Conservation (phyloP, 2,113 vertebrate species). For the Chlorocebus sabaeus region DNA sequence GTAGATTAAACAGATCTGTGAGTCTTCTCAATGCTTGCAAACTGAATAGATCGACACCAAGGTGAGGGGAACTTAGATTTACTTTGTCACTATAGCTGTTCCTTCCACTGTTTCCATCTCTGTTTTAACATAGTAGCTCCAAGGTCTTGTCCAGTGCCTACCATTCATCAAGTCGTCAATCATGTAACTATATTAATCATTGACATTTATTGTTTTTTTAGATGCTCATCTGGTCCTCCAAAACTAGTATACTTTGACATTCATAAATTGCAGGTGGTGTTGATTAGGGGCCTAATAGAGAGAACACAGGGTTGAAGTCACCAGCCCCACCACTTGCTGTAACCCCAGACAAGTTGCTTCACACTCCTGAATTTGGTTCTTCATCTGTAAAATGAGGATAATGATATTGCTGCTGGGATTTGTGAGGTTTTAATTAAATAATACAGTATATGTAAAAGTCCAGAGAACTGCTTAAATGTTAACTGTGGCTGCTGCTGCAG, state of each 20-base stretch:
- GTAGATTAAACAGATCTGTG: conserved; percentile 82
- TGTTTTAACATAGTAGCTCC: not conserved
- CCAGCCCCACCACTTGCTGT: not conserved
- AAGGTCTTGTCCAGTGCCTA: not conserved
- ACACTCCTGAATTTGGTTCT: not conserved
- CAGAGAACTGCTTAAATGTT: accelerated
- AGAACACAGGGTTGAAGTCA: accelerated
- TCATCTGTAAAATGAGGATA: not conserved
- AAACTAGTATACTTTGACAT: not conserved
- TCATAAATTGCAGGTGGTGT: not conserved
- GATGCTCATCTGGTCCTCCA: not conserved
- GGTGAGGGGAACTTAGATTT: conserved; percentile 82
- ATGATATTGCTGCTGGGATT: not conserved
- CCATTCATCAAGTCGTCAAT: too few relatives aligned
- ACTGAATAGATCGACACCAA: conserved; percentile 83
- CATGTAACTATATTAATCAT: not conserved
- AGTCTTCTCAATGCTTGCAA: conserved; percentile 83
- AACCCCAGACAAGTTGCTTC: not conserved
- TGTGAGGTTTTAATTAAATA: not conserved
- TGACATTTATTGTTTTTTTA: not conserved
- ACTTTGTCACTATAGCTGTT: not conserved
- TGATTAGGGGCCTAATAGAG: not conserved
- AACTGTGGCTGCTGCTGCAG: too few relatives aligned
- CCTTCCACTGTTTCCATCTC: conserved; percentile 3
- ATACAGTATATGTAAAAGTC: not conserved